These are phyloP conservation scores for Puntigrus tetrazona DNA, from an alignment of 2,113 vertebrate species.

Conservation along the genomic window DNA sequence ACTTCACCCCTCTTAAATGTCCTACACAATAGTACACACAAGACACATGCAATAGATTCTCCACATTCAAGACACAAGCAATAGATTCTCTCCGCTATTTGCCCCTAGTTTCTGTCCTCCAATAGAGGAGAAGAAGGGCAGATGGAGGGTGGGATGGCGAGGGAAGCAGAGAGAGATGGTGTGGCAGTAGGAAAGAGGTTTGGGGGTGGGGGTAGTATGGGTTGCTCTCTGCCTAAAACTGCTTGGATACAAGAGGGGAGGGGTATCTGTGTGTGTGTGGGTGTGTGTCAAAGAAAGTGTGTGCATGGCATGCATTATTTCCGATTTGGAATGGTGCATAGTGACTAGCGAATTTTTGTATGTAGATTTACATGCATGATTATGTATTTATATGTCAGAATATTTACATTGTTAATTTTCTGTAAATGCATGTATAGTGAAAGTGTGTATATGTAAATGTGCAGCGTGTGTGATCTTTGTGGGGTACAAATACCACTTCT, in stretches of 20 bases:
- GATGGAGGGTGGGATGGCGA: background rate
- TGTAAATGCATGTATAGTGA: background rate
- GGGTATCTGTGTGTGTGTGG: constrained; percentile 31
- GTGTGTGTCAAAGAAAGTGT: constrained; percentile 40
- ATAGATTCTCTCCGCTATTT: background rate
- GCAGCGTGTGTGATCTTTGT: constrained; percentile 7
- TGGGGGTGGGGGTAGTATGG: constrained; percentile 55
- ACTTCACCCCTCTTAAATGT: constrained; percentile 7
- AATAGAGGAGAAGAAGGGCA: constrained; percentile 18
- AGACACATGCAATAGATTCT: background rate
- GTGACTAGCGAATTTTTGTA: constrained; percentile 16
- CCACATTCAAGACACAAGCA: background rate
- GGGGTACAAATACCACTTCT: background rate
- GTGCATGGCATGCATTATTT: constrained; percentile 29
- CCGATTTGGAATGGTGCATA: constrained; percentile 1
- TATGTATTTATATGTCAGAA: background rate
- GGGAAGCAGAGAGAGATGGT: background rate
- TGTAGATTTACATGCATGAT: background rate
- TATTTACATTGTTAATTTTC: background rate
- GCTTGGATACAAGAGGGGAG: constrained; percentile 79
- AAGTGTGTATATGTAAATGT: constrained; percentile 6
- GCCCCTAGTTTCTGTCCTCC: constrained; percentile 3
- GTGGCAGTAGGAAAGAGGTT: background rate
- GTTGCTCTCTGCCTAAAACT: constrained; percentile 76
- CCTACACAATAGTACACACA: constrained; percentile 18